Percentiles rank a stretch among this genome's conserved stretches.
These are phyloP conservation scores for Amaurobius ferox DNA, from an alignment of 2,888 invertebrate species.

Conservation along the genomic window DNA sequence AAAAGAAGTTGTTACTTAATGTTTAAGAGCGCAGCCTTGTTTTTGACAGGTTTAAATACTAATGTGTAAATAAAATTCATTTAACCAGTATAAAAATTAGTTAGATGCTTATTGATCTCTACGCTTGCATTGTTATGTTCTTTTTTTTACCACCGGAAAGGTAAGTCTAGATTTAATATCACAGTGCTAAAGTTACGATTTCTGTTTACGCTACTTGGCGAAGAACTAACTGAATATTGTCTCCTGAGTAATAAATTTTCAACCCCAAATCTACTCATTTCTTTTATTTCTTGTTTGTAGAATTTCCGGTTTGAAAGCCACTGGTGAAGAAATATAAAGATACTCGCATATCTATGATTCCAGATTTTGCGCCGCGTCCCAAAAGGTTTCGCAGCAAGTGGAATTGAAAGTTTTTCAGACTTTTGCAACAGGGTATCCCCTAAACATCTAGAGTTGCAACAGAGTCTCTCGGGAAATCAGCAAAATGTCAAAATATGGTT, in stretches of 20 bases:
- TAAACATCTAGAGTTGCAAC: background rate
- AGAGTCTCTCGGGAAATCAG: background rate
- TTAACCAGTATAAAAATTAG: too few relatives aligned
- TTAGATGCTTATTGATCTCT: too few relatives aligned
- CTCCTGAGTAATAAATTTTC: background rate
- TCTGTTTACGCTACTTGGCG: background rate
- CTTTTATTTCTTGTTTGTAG: background rate
- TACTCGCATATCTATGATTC: slow-evolving; percentile 6
- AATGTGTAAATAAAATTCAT: too few relatives aligned
- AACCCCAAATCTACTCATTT: background rate
- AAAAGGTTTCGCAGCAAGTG: background rate
- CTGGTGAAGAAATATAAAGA: background rate
- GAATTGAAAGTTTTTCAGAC: slow-evolving; percentile 15
- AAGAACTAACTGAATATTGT: background rate
- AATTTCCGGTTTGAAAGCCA: background rate
- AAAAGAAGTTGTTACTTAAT: too few relatives aligned
- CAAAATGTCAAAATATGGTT: background rate
- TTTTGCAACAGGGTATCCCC: too few relatives aligned
- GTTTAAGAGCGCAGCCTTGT: too few relatives aligned
- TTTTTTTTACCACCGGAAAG: too few relatives aligned
- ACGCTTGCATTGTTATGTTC: too few relatives aligned
- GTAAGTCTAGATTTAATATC: too few relatives aligned
- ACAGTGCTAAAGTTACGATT: background rate
- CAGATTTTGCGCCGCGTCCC: background rate
- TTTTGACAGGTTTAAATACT: too few relatives aligned